phyloP scores from a whole-genome alignment of 2,113 vertebrate species.

The Lagopus muta region DNA sequence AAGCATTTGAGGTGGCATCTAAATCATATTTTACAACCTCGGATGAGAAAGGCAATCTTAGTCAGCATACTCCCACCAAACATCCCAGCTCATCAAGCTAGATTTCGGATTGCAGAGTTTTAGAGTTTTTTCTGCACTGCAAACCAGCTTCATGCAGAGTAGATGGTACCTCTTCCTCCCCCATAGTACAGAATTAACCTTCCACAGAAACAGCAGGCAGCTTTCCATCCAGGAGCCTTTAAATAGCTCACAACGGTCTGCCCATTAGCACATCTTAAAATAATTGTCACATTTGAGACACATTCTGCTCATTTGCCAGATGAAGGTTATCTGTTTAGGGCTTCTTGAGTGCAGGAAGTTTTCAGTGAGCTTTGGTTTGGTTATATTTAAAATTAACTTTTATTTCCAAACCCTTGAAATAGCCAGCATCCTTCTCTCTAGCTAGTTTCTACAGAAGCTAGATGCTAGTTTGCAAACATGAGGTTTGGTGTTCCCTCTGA shows the following conservation, averaged over 20 bases:
- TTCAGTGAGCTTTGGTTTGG: background rate
- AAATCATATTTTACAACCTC: constrained; percentile 51
- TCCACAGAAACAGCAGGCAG: background rate
- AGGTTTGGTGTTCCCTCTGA: background rate
- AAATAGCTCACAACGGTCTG: background rate
- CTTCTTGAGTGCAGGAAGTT: background rate
- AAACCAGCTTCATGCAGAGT: background rate
- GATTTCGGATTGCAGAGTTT: background rate
- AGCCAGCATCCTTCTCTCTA: background rate
- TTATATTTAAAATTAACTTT: background rate
- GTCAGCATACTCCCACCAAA: background rate
- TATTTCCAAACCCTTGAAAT: background rate
- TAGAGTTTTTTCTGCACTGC: background rate
- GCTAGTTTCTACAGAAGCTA: background rate
- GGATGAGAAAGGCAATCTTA: background rate
- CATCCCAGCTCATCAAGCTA: background rate
- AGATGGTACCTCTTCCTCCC: background rate
- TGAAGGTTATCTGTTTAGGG: background rate
- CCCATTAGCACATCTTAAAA: background rate
- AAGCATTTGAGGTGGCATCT: constrained; percentile 27
- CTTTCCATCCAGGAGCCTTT: background rate
- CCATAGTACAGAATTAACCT: background rate
- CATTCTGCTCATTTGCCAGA: background rate
- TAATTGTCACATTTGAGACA: background rate
- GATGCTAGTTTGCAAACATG: background rate